Evolutionary conservation across 2,888 invertebrate species (phyloP), one percentile per base, ranked within the genome.

Genomic region (Noctua fimbriata): DNA sequence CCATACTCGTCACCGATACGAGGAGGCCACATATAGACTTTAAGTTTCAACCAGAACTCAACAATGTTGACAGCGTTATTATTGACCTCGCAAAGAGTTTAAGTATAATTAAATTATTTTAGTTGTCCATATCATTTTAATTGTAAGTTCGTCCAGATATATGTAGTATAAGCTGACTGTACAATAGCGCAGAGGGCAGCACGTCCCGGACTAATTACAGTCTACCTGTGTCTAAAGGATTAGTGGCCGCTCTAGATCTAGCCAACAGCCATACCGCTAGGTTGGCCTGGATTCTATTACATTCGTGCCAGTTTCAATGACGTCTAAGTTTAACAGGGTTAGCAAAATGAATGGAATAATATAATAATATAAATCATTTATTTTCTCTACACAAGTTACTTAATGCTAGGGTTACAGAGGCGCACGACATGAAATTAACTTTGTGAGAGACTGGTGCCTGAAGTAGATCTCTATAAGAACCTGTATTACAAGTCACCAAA

Each of bases 171-270:
- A 36, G 1, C 36, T 41, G 36, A 41, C n/a, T 49, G 55, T 83
- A 76, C 78, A 77, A 10, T 14, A 55, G 36, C 60, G 12, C 44
- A 49, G 65, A 66, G 55, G 55, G 47, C 58, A 65, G n/a, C 36
- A 49, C 32, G 21, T 41, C 52, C 67, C 74, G 36, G 28, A 60
- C 63, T 83, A 86, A 86, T 72, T 58, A 81, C 67, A 58, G 44
- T 10, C 41, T 81, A 85, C 74, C 74, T 85, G 82, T 41, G 69
- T 65, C 63, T 81, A 16, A 41, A 72, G 65, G 76, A 69, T 86
- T n/a, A 82, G 83, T 82, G 72, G 55, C 28, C 41, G 74, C 65
- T 70, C 66, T 70, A 73, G n/a, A 24, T 78, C 60, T 28, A 28
- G 41, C 32, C 67, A 6, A 65, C 24, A 41, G 66, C 16, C 44